Percentiles rank a stretch among this genome's conserved stretches.
These are phyloP conservation scores for Meloidogyne hapla DNA, from an alignment of 1,140 invertebrate genomes.

Conservation along the genomic window DNA sequence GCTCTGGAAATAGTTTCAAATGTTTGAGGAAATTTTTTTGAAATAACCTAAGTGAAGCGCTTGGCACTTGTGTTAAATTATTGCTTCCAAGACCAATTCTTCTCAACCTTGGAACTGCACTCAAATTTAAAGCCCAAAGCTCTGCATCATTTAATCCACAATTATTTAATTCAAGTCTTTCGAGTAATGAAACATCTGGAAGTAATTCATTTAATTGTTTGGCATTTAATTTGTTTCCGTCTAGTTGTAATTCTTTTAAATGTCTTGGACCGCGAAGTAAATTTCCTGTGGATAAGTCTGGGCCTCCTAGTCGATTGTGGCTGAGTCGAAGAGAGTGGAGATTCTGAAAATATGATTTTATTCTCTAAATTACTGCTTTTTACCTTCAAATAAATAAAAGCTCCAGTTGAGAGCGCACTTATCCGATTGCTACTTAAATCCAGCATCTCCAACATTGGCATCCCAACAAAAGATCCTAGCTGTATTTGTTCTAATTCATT, in stretches of 20 bases:
- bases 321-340: slow-evolving; percentile 37
- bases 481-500: slow-evolving; percentile 51
- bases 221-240: slow-evolving; percentile 51
- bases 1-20: slow-evolving; percentile 8
- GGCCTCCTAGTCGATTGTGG: slow-evolving; percentile 50
- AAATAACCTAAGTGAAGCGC: slow-evolving; percentile 29
- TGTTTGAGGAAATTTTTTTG: not conserved
- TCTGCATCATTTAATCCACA: slow-evolving; percentile 48
- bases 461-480: slow-evolving; percentile 53
- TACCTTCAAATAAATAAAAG: slow-evolving; percentile 53
- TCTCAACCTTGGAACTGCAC: slow-evolving; percentile 33
- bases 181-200: slow-evolving; percentile 43
- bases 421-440: slow-evolving; percentile 53
- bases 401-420: slow-evolving; percentile 53
- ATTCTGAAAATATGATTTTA: not conserved
- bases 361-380: not conserved
- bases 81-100: slow-evolving; percentile 55
- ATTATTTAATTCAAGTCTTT: slow-evolving; percentile 51
- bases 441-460: slow-evolving; percentile 42
- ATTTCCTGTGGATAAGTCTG: slow-evolving; percentile 41
- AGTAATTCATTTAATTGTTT: slow-evolving; percentile 54
- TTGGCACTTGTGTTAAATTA: slow-evolving; percentile 50
- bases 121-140: slow-evolving; percentile 37
- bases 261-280: slow-evolving; percentile 49
- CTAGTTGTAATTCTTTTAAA: slow-evolving; percentile 48